Percentiles rank a stretch among this genome's conserved stretches.
Evolutionary conservation across 2,888 invertebrate species (phyloP).

Genomic region (Melolontha melolontha): DNA sequence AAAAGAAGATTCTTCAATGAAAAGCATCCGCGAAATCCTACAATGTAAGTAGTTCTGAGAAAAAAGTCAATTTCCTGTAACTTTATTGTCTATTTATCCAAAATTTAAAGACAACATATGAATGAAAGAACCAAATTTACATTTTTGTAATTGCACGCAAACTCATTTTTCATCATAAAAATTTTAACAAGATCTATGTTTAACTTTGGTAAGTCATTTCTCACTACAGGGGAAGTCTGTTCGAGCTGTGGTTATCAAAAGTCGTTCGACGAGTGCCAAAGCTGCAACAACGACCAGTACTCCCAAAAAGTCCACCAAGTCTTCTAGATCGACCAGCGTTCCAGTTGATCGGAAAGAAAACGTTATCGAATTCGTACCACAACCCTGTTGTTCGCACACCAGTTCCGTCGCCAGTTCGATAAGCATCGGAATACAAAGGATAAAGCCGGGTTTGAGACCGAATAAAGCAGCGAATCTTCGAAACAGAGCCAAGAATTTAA

Average conservation of each 20-base stretch:
- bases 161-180: neutral
- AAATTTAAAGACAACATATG: too few relatives aligned
- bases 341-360: slow-evolving; percentile 61
- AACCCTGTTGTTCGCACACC: slow-evolving; percentile 56
- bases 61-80: too few relatives aligned
- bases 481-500: slow-evolving; percentile 28
- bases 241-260: slow-evolving; percentile 54
- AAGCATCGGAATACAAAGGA: slow-evolving; percentile 37
- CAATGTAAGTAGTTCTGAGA: too few relatives aligned
- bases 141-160: neutral
- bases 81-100: too few relatives aligned
- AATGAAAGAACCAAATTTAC: too few relatives aligned
- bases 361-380: slow-evolving; percentile 50
- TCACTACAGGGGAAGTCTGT: slow-evolving; percentile 59
- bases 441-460: slow-evolving; percentile 23
- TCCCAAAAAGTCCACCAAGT: slow-evolving; percentile 42
- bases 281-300: slow-evolving; percentile 1
- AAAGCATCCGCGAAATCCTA: too few relatives aligned
- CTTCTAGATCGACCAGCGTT: slow-evolving; percentile 49
- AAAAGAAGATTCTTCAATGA: too few relatives aligned
- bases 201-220: slow-evolving; percentile 59
- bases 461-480: slow-evolving; percentile 35
- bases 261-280: slow-evolving; percentile 53
- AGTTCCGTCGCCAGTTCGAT: slow-evolving; percentile 40
- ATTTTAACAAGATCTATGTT: slow-evolving; percentile 25